phyloP scores from a whole-genome alignment of 2,888 invertebrate species.

The Abscondita cerata region DNA sequence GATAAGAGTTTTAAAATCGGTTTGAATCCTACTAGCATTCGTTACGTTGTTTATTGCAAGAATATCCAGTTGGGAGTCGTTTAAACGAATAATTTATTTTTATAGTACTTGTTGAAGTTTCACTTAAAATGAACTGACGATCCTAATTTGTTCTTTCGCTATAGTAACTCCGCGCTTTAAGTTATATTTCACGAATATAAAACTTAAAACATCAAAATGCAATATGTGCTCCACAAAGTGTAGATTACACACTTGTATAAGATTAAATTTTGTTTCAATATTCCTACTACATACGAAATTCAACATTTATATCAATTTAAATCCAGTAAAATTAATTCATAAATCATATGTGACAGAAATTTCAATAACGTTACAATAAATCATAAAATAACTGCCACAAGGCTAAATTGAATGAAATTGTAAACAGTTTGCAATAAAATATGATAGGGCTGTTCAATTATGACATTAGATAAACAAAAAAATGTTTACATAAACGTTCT shows the following conservation, averaged over 20 bases:
- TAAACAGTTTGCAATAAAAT: conserved; percentile 24
- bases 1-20: conserved; percentile 21
- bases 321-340: conserved; percentile 36
- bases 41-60: conserved; percentile 43
- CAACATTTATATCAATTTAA: conserved; percentile 30
- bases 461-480: neutral
- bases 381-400: conserved; percentile 25
- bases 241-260: conserved; percentile 10
- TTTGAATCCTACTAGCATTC: conserved; percentile 36
- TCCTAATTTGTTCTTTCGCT: conserved; percentile 21
- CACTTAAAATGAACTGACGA: conserved; percentile 38
- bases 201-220: neutral
- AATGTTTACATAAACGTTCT: conserved; percentile 40
- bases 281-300: conserved; percentile 15
- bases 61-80: conserved; percentile 43
- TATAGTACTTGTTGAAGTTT: conserved; percentile 43
- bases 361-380: conserved; percentile 34
- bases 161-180: conserved; percentile 2
- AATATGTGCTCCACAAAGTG: neutral
- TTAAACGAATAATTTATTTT: conserved; percentile 48
- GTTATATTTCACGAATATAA: conserved; percentile 10
- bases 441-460: conserved; percentile 6
- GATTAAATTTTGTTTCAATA: conserved; percentile 21
- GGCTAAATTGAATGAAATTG: conserved; percentile 26
- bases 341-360: conserved; percentile 33